These are phyloP conservation scores for Chloropsis cyanopogon DNA, from an alignment of 2,113 vertebrate species.

Conservation along the genomic window DNA sequence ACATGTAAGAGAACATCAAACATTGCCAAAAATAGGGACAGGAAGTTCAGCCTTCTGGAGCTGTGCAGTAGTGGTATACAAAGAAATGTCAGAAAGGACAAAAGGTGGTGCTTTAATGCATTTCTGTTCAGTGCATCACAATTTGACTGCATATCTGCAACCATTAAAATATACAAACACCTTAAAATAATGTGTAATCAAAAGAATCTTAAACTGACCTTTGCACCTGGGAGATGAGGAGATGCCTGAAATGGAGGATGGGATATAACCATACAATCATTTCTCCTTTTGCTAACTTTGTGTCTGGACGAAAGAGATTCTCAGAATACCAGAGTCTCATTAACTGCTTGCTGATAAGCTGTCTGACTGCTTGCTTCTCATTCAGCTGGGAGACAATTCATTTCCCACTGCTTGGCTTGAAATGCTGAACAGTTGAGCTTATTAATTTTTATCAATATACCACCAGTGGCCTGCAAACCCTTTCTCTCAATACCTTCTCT, in stretches of 20 bases:
- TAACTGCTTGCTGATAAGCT: neutral
- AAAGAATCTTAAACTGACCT: neutral
- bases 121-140: neutral
- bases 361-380: neutral
- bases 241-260: neutral
- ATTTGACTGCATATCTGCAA: neutral
- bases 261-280: neutral
- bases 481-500: neutral
- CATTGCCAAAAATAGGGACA: neutral
- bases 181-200: neutral
- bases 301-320: neutral
- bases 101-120: neutral
- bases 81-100: neutral
- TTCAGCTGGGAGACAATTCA: rapidly evolving
- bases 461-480: neutral
- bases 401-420: neutral
- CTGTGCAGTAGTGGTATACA: neutral
- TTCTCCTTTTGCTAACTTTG: neutral
- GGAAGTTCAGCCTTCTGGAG: neutral
- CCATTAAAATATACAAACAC: neutral
- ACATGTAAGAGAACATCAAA: neutral
- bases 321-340: neutral
- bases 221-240: neutral
- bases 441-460: neutral
- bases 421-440: neutral